These are phyloP conservation scores for Zhuqinia jingwanae DNA, from an alignment of 2,888 invertebrate species.

Conservation along the genomic window DNA sequence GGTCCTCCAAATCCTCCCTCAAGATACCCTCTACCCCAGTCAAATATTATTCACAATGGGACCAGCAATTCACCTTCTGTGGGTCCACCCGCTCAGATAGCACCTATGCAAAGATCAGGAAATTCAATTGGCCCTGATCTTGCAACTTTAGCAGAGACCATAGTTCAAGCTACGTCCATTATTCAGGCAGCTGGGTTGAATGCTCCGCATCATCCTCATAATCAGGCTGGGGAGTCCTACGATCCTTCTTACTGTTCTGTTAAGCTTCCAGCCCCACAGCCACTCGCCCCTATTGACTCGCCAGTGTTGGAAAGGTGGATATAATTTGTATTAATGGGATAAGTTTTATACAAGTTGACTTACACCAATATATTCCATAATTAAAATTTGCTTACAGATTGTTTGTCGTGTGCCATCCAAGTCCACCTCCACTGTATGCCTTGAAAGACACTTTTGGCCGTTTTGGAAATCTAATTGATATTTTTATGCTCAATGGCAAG, in stretches of 20 bases:
- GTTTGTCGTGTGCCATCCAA: constrained; percentile 84
- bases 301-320: constrained; percentile 81
- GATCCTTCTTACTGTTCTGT: constrained; percentile 83
- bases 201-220: constrained; percentile 73
- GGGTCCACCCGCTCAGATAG: constrained; percentile 61
- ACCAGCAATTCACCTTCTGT: constrained; percentile 52
- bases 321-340: too few species aligned
- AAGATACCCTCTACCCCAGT: constrained; percentile 71
- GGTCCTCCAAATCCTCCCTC: constrained; percentile 75
- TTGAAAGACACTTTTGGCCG: constrained; percentile 94
- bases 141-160: constrained; percentile 87
- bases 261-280: constrained; percentile 87
- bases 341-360: not conserved
- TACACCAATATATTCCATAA: too few species aligned
- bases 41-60: constrained; percentile 76
- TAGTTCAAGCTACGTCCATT: constrained; percentile 89
- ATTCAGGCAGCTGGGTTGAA: constrained; percentile 85
- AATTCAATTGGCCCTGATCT: constrained; percentile 82
- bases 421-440: constrained; percentile 88
- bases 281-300: constrained; percentile 82
- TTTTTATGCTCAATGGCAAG: constrained; percentile 92
- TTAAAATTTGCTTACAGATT: constrained; percentile 80
- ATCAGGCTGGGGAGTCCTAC: constrained; percentile 80
- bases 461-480: constrained; percentile 94
- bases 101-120: constrained; percentile 68